phyloP scores from a whole-genome alignment of 2,113 vertebrate species.

The Lophura nycthemera region DNA sequence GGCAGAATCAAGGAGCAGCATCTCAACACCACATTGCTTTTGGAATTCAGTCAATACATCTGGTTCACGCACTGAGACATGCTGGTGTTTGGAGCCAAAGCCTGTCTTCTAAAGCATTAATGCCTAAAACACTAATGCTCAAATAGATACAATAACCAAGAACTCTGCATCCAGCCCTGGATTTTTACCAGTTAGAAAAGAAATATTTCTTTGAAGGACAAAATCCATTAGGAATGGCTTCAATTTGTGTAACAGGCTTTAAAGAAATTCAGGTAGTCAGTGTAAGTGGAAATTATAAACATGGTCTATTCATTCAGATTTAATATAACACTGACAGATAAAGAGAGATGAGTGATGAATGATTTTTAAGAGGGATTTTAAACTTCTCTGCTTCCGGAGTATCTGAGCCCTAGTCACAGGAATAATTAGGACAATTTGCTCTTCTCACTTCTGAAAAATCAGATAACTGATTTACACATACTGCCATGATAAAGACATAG shows the following conservation, averaged over 20 bases:
- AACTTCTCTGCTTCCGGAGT: not conserved
- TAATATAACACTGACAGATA: not conserved
- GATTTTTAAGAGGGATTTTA: not conserved
- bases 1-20: not conserved
- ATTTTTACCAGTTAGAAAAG: not conserved
- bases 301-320: not conserved
- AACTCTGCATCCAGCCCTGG: not conserved
- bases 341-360: not conserved
- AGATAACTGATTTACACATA: not conserved
- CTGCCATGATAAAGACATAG: not conserved
- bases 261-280: not conserved
- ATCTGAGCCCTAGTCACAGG: not conserved
- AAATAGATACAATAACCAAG: not conserved
- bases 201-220: not conserved
- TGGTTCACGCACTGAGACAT: not conserved
- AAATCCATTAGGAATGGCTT: not conserved
- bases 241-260: not conserved
- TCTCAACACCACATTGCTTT: not conserved
- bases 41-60: not conserved
- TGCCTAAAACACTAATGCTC: not conserved
- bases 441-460: not conserved
- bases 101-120: not conserved
- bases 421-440: not conserved
- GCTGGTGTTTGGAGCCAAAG: not conserved
- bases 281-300: not conserved